These are phyloP conservation scores for Noctilio leporinus DNA, from an alignment of 2,113 vertebrate genomes.

Conservation along the genomic window DNA sequence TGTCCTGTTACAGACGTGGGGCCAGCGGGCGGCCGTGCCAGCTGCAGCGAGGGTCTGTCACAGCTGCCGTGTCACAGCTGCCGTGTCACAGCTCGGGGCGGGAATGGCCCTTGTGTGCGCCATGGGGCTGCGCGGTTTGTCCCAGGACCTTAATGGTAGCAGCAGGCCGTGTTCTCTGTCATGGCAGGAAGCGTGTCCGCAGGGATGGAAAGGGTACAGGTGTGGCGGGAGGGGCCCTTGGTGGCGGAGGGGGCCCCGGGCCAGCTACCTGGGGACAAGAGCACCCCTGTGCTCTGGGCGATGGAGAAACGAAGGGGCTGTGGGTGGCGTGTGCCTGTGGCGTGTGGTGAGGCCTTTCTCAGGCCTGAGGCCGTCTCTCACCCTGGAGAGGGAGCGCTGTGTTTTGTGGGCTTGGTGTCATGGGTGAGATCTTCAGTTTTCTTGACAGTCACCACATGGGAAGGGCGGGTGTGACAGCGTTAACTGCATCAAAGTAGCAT, in stretches of 20 bases:
- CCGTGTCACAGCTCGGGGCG: background rate
- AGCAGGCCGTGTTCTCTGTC: background rate
- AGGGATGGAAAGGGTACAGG: background rate
- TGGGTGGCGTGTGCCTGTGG: background rate
- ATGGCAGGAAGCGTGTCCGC: background rate
- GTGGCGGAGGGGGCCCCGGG: background rate
- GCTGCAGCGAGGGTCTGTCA: background rate
- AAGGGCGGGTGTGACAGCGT: background rate
- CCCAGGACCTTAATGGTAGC: background rate
- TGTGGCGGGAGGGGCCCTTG: background rate
- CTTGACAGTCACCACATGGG: background rate
- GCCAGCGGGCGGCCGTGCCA: background rate
- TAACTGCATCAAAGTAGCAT: background rate
- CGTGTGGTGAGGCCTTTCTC: background rate
- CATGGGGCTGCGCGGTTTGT: constrained; percentile 17
- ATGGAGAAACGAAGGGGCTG: background rate
- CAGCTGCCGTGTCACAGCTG: background rate
- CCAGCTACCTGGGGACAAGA: background rate
- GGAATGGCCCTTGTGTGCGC: background rate
- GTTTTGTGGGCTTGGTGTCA: background rate
- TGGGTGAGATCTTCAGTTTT: background rate
- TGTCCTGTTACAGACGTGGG: too few relatives aligned
- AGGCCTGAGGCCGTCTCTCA: background rate
- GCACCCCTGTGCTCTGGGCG: background rate
- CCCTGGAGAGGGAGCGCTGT: background rate